Base-by-base conservation (phyloP, 2,888 invertebrate species). In the Ophion costatus region DNA sequence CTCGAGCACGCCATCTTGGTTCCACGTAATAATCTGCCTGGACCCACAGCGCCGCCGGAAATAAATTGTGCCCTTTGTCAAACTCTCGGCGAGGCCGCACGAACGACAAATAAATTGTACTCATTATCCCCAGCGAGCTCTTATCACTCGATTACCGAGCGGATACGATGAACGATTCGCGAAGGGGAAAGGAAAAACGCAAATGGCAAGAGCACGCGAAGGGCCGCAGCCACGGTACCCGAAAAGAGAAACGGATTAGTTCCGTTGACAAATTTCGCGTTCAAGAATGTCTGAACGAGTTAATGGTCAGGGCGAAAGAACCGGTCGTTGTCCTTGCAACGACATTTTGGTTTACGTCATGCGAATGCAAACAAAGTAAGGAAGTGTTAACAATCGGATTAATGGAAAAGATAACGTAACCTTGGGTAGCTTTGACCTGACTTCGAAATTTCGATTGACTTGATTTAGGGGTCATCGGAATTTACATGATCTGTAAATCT, bases 1-100 rank as follows among this genome's bases (percentile, higher is more conserved):
- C 57, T 64, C 42, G 66, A 80, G 63, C 73, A 73, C 20, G 24
- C 64, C 57, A 71, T 51, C 9, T 33, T 42, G 22, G 33, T 22
- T 56, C 6, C 24, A 42, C 14, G 51, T 51, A 24, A 38, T 14
- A 20, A 45, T 42, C n/a, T 22, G 42, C 61, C 57, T 24, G 22
- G 42, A 17, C 24, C 38, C 24, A 22, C 24, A 2, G 14, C 57
- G 45, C 24, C 33, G 6, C 22, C 29, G 42, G 42, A 67, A 69
- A 59, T 29, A 20, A 77, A 59, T 45, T 42, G 45, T 3, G 7
- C 22, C n/a, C 9, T 20, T 38, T 29, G 33, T 14, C 33, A 33
- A 29, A 33, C 6, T 17, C 17, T 17, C 51, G 14, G 51, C 51
- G 17, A 51, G 51, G 51, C 17, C 14, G 51, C 51, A 17, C 51